A percentile compares a stretch with the other conserved stretches of the same genome.
Conservation (phyloP, 1,140 invertebrate genomes). For the Thereuonema tuberculata region DNA sequence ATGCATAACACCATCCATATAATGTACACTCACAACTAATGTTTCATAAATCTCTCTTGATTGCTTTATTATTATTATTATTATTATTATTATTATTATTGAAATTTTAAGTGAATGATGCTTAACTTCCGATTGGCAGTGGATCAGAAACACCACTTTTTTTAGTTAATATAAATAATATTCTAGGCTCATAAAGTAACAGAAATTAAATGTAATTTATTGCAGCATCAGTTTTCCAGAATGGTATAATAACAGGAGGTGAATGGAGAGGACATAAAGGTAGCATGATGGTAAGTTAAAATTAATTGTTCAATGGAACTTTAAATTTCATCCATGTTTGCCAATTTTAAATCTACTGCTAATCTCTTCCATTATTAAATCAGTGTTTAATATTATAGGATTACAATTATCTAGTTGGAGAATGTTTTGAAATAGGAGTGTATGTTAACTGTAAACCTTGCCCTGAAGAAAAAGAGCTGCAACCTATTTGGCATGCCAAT, state of each 20-base stretch:
- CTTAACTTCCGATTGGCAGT: not conserved
- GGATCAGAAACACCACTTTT: not conserved
- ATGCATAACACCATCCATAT: too few relatives aligned
- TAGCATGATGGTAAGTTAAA: conserved; percentile 2
- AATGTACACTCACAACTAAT: too few relatives aligned
- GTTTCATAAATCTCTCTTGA: too few relatives aligned
- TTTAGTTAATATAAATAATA: not conserved
- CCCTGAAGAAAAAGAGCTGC: conserved; percentile 51
- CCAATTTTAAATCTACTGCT: not conserved
- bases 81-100: too few relatives aligned
- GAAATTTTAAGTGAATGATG: too few relatives aligned
- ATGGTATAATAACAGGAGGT: not conserved
- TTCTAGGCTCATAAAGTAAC: not conserved
- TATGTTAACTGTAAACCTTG: conserved; percentile 94
- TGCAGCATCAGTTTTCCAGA: not conserved
- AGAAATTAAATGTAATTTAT: not conserved
- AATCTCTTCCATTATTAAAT: not conserved
- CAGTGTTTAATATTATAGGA: conserved; percentile 42
- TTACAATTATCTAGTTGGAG: conserved; percentile 89
- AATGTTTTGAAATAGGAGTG: conserved; percentile 92
- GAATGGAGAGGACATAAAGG: conserved; percentile 1
- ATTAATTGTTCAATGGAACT: not conserved
- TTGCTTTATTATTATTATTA: too few relatives aligned
- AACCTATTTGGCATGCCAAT: conserved; percentile 72
- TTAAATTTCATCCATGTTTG: not conserved